Evolutionary conservation across 2,797 vertebrate genomes (phyloP), one percentile per base, ranked within the genome.

Genomic region (Coranthus polyacanthus): DNA sequence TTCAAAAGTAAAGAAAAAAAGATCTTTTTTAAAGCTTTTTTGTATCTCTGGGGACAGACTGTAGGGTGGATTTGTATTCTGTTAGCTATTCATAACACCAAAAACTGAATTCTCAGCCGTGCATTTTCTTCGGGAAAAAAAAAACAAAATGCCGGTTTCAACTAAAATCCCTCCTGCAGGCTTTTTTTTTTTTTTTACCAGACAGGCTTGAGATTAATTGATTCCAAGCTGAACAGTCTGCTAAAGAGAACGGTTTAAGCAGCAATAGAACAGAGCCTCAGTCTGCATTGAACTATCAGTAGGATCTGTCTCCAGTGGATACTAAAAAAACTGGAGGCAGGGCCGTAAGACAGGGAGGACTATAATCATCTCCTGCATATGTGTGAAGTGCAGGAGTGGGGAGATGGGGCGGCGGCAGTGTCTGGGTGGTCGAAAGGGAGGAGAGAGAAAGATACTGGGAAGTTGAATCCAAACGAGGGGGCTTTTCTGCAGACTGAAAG

Each of bases 351-450:
- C 83, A 73, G 85, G 84, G 75, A 88, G 88, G 80, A 85, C 88
- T 90, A 86, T 92, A 90, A 92, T 92, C 89, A 90, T 88, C 83
- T 79, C 78, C 85, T 88, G 84, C 81, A 85, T 88, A 87, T 88
- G 85, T 88, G 81, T 53, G 80, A 72, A 86, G 74, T 80, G 79
- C 54, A 32, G 26, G 61, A 60, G 75, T 44, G 56, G 74, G 45
- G 83, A 73, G 80, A 81, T 78, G 89, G 81, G 82, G 88, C 65
- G 77, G 92, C 72, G 81, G 88, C 75, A 86, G 88, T 85, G 58
- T 90, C 79, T 95, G 92, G 93, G 94, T 95, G 94, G 94, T 95
- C 94, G 89, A 53, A 68, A 77, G 79, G 73, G 85, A 88, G 79
- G 87, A 83, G 81, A 68, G 81, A 62, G 68, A 76, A 70, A 76